phyloP scores from a whole-genome alignment of 30 jellyfish, hydroid and myxozoan genomes.

The Turritopsis dohrnii region DNA sequence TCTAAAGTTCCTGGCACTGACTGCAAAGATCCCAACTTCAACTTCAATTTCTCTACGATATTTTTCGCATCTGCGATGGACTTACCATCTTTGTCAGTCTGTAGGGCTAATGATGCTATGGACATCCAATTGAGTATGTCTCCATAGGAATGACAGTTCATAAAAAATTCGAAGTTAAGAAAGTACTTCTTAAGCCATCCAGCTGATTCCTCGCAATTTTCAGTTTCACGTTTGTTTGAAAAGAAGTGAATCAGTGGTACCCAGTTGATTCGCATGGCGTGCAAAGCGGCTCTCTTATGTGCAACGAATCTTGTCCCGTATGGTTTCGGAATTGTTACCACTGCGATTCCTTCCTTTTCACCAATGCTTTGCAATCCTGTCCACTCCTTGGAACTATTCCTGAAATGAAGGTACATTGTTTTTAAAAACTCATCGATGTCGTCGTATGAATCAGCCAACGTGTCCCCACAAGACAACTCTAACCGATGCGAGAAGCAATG shows the following conservation, averaged over 20 bases:
- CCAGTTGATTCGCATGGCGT: slow-evolving; percentile 4
- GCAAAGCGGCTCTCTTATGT: not conserved
- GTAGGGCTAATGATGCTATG: not conserved
- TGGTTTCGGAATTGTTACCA: slow-evolving; percentile 1
- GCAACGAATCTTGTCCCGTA: not conserved
- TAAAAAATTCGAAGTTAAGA: not conserved
- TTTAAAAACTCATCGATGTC: not conserved
- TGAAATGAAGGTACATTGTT: not conserved
- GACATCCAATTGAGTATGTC: not conserved
- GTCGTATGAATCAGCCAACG: not conserved
- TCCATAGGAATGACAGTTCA: not conserved
- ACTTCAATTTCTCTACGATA: not conserved
- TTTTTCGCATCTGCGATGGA: not conserved
- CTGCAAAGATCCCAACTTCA: not conserved
- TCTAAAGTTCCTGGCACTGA: not conserved
- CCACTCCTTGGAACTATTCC: slow-evolving; percentile 1
- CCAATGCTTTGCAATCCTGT: not conserved
- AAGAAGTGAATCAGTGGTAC: not conserved
- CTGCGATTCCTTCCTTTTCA: not conserved
- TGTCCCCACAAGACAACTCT: not conserved
- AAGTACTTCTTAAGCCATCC: not conserved
- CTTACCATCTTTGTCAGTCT: not conserved
- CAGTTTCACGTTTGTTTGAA: slow-evolving; percentile 1
- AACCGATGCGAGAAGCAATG: not conserved
- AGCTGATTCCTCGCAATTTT: slow-evolving; percentile 2